Evolutionary conservation across 2,888 invertebrate species (phyloP).

Genomic region (Monoplex corrugatus): DNA sequence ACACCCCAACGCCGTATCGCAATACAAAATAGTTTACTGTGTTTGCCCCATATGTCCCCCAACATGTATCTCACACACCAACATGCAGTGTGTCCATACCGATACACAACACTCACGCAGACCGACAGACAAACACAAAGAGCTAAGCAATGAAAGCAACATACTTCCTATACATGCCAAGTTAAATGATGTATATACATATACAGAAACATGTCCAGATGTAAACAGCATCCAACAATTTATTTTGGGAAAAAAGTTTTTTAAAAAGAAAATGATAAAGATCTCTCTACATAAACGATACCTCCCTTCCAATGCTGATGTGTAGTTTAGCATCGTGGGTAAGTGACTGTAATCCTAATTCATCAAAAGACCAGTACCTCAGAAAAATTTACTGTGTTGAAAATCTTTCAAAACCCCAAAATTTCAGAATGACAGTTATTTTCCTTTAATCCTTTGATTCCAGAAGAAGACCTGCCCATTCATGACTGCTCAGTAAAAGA

Average conservation of each 20-base stretch:
- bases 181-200: not conserved
- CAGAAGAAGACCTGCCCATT: too few species aligned
- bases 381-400: too few species aligned
- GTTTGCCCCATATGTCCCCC: constrained; percentile 30
- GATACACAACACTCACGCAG: not conserved
- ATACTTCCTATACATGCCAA: not conserved
- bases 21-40: constrained; percentile 41
- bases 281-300: too few species aligned
- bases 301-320: not conserved
- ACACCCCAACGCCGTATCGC: not conserved
- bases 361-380: too few species aligned
- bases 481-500: too few species aligned
- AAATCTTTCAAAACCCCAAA: too few species aligned
- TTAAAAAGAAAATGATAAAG: too few species aligned
- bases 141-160: constrained; percentile 26
- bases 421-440: too few species aligned
- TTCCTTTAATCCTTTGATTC: too few species aligned
- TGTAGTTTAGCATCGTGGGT: not conserved
- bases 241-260: too few species aligned
- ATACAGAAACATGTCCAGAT: not conserved
- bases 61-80: not conserved
- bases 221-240: not conserved
- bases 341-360: not conserved
- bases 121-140: not conserved
- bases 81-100: not conserved